Evolutionary conservation across 2,888 invertebrate species (phyloP), one percentile per base, ranked within the genome.

Genomic region (Eristalis pertinax): DNA sequence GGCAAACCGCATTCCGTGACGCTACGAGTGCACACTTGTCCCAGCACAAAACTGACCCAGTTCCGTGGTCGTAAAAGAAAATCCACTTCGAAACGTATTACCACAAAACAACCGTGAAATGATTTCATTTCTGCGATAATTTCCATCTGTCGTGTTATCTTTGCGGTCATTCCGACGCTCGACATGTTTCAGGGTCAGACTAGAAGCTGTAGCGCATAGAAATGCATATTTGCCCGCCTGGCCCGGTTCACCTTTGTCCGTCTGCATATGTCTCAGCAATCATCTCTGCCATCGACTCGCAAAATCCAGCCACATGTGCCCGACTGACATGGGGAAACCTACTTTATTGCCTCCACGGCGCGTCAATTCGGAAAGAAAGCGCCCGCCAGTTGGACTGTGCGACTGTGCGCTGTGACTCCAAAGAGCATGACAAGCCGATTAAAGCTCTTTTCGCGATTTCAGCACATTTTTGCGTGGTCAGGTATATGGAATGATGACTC

Each of bases 351-450:
- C 7, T 7, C 4, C 7, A 5, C n/a, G 43, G 4, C 15, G 29
- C 19, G n/a, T 50, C 73, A 60, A 35, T 65, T 72, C 38, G 38
- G 70, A 60, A 22, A 70, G 60, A 60, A 60, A 70, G 60, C 60
- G 32, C 15, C 60, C 24, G 41, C 67, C 43, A 73, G 35, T 67
- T 72, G 29, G 60, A 65, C 19, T 70, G 58, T 58, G 68, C 22
- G 32, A 32, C 32, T 2, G 38, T 29, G 32, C 19, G 50, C 4
- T 10, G 1, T 8, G 10, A 10, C 38, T 80, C 15, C 62, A 35
- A 73, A 73, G 67, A 8, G 50, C 73, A 73, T 73, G 79, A 73
- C 67, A 67, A 68, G 50, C 13, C 29, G 67, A 80, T 80, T 67
- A 67, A 50, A 68, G 15, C 24, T 58, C 32, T 43, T 35, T 38